Percentiles rank a stretch among this genome's conserved stretches.
These are phyloP conservation scores for Antechinus stuartii DNA, from an alignment of 2,113 vertebrate species.

Conservation along the genomic window DNA sequence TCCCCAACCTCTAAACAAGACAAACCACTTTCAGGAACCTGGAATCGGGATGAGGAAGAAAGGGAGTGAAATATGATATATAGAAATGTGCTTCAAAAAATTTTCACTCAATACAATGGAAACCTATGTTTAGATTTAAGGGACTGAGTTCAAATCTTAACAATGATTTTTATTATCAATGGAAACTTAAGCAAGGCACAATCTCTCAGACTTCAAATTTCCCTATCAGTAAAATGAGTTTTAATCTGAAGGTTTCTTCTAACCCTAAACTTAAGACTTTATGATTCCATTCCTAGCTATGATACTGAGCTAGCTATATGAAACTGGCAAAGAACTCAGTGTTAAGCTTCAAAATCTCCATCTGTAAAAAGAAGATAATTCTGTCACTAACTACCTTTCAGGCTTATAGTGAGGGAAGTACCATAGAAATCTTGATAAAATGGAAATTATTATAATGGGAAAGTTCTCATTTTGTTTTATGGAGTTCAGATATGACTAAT, in stretches of 20 bases:
- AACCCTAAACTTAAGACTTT: neutral
- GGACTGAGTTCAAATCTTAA: neutral
- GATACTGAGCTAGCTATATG: neutral
- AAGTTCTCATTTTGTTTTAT: neutral
- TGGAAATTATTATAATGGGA: neutral
- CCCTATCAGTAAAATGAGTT: neutral
- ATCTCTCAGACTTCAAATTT: neutral
- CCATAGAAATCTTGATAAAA: neutral
- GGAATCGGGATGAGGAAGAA: neutral
- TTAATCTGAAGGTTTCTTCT: neutral
- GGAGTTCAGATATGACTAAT: neutral
- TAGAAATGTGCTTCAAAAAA: neutral
- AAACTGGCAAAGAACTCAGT: neutral
- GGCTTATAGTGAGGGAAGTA: neutral
- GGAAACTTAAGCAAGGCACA: neutral
- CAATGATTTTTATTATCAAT: neutral
- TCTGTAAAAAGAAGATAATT: neutral
- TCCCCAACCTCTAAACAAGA: neutral
- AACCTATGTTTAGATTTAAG: neutral
- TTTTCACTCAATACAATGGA: neutral
- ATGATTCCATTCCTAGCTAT: neutral
- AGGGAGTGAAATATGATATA: neutral
- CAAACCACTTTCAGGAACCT: neutral
- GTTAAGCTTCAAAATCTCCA: neutral
- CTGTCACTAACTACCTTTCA: neutral